Conservation (phyloP, 2,113 vertebrate species). For the Hemiscyllium ocellatum region DNA sequence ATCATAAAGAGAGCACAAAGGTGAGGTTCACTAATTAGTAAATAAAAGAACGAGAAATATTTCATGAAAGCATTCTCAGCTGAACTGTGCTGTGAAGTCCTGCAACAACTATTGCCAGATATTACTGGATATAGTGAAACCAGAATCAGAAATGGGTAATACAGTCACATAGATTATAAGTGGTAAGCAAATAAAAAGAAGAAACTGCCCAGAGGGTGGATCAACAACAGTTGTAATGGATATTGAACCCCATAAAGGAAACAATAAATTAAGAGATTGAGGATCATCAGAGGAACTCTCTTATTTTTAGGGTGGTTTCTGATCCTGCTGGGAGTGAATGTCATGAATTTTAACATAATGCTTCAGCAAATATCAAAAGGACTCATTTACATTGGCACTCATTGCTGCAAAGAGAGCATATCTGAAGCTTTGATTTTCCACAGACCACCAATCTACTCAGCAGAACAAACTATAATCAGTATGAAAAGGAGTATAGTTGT, state of each 20-base stretch:
- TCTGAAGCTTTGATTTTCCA: neutral
- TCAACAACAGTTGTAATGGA: too few relatives aligned
- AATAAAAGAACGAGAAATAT: neutral
- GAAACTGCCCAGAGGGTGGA: neutral
- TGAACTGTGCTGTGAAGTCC: neutral
- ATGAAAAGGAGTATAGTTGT: neutral
- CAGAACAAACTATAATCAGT: neutral
- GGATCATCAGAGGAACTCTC: neutral
- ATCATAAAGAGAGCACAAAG: neutral
- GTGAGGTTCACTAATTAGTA: neutral
- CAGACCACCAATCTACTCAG: neutral
- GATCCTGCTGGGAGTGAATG: too few relatives aligned
- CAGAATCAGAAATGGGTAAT: neutral
- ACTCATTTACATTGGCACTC: neutral
- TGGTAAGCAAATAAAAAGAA: neutral
- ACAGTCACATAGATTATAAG: neutral
- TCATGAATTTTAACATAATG: neutral
- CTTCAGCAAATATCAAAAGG: neutral
- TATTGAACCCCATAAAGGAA: neutral
- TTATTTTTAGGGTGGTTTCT: neutral
- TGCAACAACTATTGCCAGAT: neutral
- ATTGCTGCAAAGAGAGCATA: slow-evolving; percentile 3
- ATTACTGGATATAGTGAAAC: neutral
- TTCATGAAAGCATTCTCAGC: neutral
- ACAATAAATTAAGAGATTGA: neutral